phyloP scores from a whole-genome alignment of 2,888 invertebrate species.

The Apotomis betuletana region DNA sequence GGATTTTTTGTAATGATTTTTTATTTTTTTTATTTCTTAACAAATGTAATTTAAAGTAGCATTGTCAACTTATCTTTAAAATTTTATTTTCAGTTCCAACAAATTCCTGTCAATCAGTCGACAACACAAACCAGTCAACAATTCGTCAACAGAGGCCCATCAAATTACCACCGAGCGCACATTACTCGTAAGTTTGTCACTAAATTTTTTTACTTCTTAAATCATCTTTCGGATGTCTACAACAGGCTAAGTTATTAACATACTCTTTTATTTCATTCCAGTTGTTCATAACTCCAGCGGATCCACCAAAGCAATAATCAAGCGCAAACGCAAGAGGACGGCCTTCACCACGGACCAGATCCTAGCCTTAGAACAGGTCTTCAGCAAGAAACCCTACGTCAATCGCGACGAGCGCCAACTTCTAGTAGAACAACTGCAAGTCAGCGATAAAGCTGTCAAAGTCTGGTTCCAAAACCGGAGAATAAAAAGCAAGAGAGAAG shows the following conservation, averaged over 20 bases:
- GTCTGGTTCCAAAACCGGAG: conserved; percentile 92
- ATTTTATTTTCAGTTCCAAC: conserved; percentile 13
- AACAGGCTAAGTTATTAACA: background rate
- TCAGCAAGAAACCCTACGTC: conserved; percentile 86
- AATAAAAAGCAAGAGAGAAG: conserved; percentile 85
- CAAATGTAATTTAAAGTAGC: too few relatives aligned
- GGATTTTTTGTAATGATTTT: background rate
- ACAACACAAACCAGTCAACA: background rate
- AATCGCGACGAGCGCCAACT: conserved; percentile 87
- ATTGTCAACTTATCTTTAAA: background rate
- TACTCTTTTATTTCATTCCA: conserved; percentile 42
- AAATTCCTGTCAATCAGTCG: background rate
- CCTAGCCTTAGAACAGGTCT: conserved; percentile 88
- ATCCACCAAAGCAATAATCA: conserved; percentile 51
- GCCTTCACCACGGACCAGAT: conserved; percentile 89
- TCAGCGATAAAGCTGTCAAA: conserved; percentile 89
- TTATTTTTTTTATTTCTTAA: too few relatives aligned
- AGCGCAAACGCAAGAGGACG: conserved; percentile 86
- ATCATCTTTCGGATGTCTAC: too few relatives aligned
- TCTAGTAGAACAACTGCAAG: conserved; percentile 83
- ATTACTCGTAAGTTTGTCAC: conserved; percentile 50
- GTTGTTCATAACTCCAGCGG: conserved; percentile 49
- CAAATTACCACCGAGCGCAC: conserved; percentile 46
- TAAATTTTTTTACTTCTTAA: background rate
- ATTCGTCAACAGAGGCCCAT: conserved; percentile 8